These are phyloP conservation scores for Tamandua tetradactyla DNA, from an alignment of 2,797 vertebrate species.

Conservation along the genomic window DNA sequence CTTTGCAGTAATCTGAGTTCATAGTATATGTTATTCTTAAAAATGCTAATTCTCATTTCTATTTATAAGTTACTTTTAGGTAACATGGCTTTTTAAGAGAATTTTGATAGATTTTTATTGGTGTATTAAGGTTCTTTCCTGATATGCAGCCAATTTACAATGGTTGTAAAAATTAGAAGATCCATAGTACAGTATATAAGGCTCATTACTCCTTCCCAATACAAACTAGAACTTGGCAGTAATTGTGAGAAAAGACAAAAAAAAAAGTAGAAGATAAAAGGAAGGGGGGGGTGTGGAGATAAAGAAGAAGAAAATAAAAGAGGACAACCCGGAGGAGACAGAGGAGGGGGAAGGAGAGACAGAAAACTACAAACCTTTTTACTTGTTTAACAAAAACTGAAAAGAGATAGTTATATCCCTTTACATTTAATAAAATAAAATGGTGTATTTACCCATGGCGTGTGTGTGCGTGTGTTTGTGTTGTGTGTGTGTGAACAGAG, in stretches of 20 bases:
- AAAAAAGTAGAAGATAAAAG: neutral
- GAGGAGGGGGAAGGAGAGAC: too few species aligned
- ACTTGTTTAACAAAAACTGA: neutral
- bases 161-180: conserved; percentile 70
- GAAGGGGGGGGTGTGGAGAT: neutral
- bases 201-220: conserved; percentile 2
- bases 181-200: conserved; percentile 54
- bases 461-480: rapidly evolving
- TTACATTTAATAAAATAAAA: neutral
- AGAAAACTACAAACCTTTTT: neutral
- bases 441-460: neutral
- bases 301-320: neutral
- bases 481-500: neutral
- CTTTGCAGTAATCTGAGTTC: conserved; percentile 12
- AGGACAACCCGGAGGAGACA: neutral
- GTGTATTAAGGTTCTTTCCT: neutral
- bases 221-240: conserved; percentile 65
- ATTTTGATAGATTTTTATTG: conserved; percentile 69
- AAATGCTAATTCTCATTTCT: conserved; percentile 59
- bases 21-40: conserved; percentile 11
- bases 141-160: conserved; percentile 75
- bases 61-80: conserved; percentile 65
- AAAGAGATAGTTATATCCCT: neutral
- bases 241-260: neutral
- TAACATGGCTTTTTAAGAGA: conserved; percentile 57